Base-by-base conservation (phyloP, 1,140 invertebrate species). In the Paracyclopina nana region DNA sequence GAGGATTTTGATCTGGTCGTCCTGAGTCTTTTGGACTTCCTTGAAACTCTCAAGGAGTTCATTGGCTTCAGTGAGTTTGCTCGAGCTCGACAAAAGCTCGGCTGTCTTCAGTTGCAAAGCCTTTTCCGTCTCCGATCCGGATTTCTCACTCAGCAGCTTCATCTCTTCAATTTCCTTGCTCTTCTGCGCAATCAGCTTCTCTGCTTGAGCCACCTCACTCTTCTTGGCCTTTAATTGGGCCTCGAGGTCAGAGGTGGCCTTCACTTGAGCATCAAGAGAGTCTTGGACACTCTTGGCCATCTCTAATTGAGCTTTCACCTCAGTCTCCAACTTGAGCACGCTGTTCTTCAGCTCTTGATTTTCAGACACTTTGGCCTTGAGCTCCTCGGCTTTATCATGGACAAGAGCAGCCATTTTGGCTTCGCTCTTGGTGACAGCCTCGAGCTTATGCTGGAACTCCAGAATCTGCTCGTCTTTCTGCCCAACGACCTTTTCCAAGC, bases 391-490 rank as follows among this genome's bases (percentile, higher is more conserved):
- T n/a, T 26, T 45, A 2, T 45, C 43, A 22, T 45, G 14, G 5
- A 45, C 5, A 45, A 24, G 5, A 18, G n/a, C 24, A 18, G 3
- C 12, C n/a, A 45, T 14, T 3, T 12, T 45, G 12, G 16, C 24
- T 12, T 45, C 2, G 3, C 18, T 24, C 4, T 24, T 6, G n/a
- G 11, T n/a, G 3, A 48, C n/a, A n/a, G 22, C 18, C 9, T 41
- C 27, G n/a, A 48, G n/a, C n/a, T 48, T 48, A n/a, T 48, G 46
- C 6, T 22, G 25, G 4, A 48, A 4, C 14, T 48, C 46, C 6
- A 27, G n/a, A 2, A 48, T 25, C n/a, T 25, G 24, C n/a, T 26
- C 29, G 3, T 48, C 46, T 29, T 48, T 48, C 27, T 22, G 9
- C 27, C 16, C 4, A 16, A 48, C n/a, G 22, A 3, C 28, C 14